A percentile compares a stretch with the other conserved stretches of the same genome.
These are phyloP conservation scores for Tetragonula carbonaria DNA, from an alignment of 2,888 invertebrate species.

Conservation along the genomic window DNA sequence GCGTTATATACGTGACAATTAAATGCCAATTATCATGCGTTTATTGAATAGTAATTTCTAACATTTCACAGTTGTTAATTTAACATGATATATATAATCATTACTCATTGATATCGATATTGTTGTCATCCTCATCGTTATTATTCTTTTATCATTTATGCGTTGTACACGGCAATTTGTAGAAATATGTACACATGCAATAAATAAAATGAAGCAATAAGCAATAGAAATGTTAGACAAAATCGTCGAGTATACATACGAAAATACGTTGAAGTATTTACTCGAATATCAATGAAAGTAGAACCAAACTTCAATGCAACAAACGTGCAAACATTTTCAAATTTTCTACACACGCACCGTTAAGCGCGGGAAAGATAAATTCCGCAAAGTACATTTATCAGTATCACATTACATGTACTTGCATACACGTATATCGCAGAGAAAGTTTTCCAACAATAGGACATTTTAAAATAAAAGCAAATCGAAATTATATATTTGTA, in stretches of 20 bases:
- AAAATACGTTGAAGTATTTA: no score
- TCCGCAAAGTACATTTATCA: no score
- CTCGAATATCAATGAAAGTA: not conserved
- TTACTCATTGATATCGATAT: not conserved
- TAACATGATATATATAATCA: not conserved
- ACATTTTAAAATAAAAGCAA: no score
- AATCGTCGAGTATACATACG: not conserved
- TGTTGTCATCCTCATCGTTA: not conserved
- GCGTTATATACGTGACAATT: not conserved
- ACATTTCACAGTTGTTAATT: not conserved
- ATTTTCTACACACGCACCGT: not conserved
- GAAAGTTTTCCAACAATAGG: no score
- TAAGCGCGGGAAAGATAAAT: no score
- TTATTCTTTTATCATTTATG: not conserved
- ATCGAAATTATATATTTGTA: no score
- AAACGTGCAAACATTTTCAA: not conserved
- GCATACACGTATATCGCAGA: no score
- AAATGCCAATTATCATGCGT: not conserved
- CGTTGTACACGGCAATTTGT: not conserved
- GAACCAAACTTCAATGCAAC: not conserved
- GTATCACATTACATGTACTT: no score
- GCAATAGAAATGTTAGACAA: not conserved
- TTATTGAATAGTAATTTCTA: not conserved
- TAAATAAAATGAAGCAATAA: not conserved
- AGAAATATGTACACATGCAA: not conserved